Evolutionary conservation across 2,888 invertebrate genomes (phyloP).

Genomic region (Carpatolechia fugitivella): DNA sequence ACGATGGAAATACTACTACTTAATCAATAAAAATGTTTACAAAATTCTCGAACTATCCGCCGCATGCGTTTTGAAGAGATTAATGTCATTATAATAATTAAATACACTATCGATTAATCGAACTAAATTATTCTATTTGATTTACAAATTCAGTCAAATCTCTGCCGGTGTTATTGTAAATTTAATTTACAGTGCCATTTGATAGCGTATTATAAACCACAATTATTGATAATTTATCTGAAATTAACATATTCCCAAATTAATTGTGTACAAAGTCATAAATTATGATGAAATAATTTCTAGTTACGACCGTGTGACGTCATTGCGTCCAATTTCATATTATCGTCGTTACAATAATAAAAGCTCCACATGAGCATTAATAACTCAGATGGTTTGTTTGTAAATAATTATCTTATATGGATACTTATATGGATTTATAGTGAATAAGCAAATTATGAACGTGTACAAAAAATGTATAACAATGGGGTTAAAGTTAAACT

Average conservation of each 20-base stretch:
- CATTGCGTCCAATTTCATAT: slow-evolving; percentile 38
- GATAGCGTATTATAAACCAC: slow-evolving; percentile 18
- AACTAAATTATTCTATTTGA: not conserved
- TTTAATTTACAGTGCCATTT: slow-evolving; percentile 21
- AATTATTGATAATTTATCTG: slow-evolving; percentile 21
- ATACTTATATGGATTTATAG: not conserved
- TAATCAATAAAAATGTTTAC: too few species aligned
- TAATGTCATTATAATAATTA: too few species aligned
- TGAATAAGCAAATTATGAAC: not conserved
- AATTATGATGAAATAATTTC: slow-evolving; percentile 40
- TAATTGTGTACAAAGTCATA: slow-evolving; percentile 34
- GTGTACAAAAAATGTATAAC: too few species aligned
- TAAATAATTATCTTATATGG: slow-evolving; percentile 32
- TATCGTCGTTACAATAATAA: slow-evolving; percentile 40
- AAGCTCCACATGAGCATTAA: slow-evolving; percentile 39
- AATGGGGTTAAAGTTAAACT: too few species aligned
- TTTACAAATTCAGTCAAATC: not conserved
- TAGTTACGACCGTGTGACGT: slow-evolving; percentile 33
- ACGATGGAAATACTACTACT: too few species aligned
- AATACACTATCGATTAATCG: too few species aligned
- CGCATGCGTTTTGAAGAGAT: too few species aligned
- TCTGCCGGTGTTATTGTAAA: not conserved
- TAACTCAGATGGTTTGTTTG: slow-evolving; percentile 37
- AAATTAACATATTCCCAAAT: slow-evolving; percentile 18
- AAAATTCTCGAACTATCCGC: too few species aligned